Conservation (phyloP, 1,140 invertebrate species). For the Sitophilus oryzae region DNA sequence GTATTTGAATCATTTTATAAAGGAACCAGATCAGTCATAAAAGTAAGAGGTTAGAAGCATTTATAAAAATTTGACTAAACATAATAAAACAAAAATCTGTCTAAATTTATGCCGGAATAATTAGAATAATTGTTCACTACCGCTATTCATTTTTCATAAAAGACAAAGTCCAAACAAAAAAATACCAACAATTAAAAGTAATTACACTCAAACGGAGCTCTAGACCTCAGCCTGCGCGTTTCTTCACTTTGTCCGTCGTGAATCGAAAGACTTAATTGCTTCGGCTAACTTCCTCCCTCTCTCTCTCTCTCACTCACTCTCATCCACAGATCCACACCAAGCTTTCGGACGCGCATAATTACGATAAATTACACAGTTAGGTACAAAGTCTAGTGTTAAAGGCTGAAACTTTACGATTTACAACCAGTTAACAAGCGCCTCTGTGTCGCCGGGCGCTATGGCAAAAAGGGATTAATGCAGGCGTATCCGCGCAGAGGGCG, state of each 20-base stretch:
- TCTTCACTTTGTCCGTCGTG: not conserved
- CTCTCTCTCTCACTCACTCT: too few relatives aligned
- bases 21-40: too few relatives aligned
- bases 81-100: too few relatives aligned
- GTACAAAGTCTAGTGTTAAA: conserved; percentile 13
- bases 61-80: too few relatives aligned
- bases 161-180: not conserved
- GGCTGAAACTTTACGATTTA: conserved; percentile 18
- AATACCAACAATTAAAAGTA: too few relatives aligned
- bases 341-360: conserved; percentile 12
- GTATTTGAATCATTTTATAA: too few relatives aligned
- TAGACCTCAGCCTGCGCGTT: too few relatives aligned
- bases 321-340: too few relatives aligned
- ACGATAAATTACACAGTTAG: conserved; percentile 13
- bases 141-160: not conserved
- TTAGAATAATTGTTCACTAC: too few relatives aligned
- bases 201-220: not conserved
- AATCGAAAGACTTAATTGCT: conserved; percentile 9
- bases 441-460: conserved; percentile 2
- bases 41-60: too few relatives aligned
- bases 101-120: too few relatives aligned
- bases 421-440: conserved; percentile 15
- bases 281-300: too few relatives aligned
- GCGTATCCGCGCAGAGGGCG: not conserved
- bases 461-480: conserved; percentile 13